A percentile compares a stretch with the other conserved stretches of the same genome.
phyloP scores from a whole-genome alignment of 2,888 invertebrate species.

The Oligia fasciuncula region DNA sequence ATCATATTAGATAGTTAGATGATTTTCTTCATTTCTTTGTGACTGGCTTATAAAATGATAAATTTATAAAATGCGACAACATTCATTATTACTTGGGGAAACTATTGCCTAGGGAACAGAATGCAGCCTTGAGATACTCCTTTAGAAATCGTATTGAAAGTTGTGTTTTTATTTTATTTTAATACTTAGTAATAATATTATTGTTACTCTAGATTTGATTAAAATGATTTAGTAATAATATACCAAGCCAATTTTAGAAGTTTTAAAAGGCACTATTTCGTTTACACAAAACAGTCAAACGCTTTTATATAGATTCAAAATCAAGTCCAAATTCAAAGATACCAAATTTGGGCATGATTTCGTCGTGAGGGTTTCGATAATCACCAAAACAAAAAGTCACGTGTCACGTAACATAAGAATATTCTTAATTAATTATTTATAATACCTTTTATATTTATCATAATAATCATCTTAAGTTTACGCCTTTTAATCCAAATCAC shows the following conservation, averaged over 20 bases:
- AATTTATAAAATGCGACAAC: not conserved
- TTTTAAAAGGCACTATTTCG: not conserved
- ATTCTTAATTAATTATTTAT: not conserved
- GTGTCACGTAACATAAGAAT: not conserved
- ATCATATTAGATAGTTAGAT: too few relatives aligned
- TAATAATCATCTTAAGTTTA: too few relatives aligned
- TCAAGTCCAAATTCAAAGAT: not conserved
- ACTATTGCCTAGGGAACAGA: not conserved
- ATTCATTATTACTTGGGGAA: not conserved
- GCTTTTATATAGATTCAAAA: not conserved
- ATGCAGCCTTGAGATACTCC: not conserved
- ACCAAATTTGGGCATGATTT: not conserved
- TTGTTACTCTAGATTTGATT: not conserved
- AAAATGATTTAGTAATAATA: too few relatives aligned
- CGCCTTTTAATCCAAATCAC: not conserved
- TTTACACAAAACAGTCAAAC: not conserved
- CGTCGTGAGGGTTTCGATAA: not conserved
- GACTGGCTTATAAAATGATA: not conserved
- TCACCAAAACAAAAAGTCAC: not conserved
- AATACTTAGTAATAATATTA: not conserved
- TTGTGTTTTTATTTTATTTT: not conserved
- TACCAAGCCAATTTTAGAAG: too few relatives aligned
- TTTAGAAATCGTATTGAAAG: not conserved
- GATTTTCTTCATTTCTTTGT: not conserved
- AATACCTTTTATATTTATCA: slow-evolving; percentile 24